Conservation (phyloP, 2,113 vertebrate genomes). For the Coracopsis vasa region DNA sequence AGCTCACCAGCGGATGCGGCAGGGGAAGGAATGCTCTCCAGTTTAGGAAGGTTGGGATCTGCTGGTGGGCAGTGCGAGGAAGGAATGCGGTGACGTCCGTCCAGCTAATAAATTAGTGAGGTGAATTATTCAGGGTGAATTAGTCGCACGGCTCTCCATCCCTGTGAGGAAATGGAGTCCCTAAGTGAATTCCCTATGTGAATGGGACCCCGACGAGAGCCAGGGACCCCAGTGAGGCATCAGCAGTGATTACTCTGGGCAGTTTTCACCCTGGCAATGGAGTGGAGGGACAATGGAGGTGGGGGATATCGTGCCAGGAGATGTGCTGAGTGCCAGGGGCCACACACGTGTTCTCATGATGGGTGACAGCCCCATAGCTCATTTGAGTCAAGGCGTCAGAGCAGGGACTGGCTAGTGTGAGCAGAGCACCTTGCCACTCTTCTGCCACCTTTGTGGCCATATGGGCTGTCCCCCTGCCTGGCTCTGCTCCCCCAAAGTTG, state of each 20-base stretch:
- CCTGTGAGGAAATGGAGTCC: background rate
- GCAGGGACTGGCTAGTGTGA: background rate
- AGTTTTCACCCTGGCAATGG: background rate
- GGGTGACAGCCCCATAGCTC: fast-evolving
- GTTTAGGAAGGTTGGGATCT: slow-evolving; percentile 38
- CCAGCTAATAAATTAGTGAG: slow-evolving; percentile 42
- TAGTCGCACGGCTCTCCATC: background rate
- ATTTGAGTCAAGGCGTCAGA: fast-evolving
- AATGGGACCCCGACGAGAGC: background rate
- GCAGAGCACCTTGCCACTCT: background rate
- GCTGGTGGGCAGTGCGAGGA: slow-evolving; percentile 29
- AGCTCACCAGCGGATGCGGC: slow-evolving; percentile 1
- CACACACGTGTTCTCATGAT: background rate
- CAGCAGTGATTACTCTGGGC: background rate
- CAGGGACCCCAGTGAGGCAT: background rate
- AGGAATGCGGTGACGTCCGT: slow-evolving; percentile 42
- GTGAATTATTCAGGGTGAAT: slow-evolving; percentile 41
- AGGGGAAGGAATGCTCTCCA: slow-evolving; percentile 17
- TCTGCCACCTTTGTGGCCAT: background rate
- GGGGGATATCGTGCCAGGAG: background rate
- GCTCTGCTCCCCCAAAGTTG: background rate
- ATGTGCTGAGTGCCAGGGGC: background rate
- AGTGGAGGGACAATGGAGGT: background rate
- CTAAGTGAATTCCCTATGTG: too few relatives aligned
- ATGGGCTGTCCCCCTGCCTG: background rate